Evolutionary conservation across 53 echinoderm and acorn worm species (phyloP).

Genomic region (Apostichopus leukothele): DNA sequence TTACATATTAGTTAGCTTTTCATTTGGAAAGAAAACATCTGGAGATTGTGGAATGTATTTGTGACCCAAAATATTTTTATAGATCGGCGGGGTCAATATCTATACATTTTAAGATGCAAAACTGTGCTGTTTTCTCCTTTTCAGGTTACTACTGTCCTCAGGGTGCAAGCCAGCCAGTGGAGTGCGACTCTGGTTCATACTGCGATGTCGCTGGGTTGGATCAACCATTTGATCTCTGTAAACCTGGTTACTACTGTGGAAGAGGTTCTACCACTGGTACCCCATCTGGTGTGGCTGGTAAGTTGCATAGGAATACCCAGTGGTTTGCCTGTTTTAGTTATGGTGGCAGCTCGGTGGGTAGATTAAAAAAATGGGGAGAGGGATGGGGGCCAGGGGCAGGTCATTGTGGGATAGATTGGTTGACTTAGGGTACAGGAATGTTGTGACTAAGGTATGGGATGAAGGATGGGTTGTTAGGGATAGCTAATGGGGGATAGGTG

Average conservation of each 20-base stretch:
- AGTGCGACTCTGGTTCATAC: slow-evolving; percentile 84
- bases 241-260: slow-evolving; percentile 84
- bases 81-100: neutral
- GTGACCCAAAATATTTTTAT: neutral
- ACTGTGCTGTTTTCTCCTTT: neutral
- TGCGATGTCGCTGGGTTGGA: slow-evolving; percentile 64
- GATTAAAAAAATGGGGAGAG: neutral
- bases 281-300: slow-evolving; percentile 84
- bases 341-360: neutral
- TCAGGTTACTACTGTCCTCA: slow-evolving; percentile 90
- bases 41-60: no score
- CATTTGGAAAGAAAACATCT: no score
- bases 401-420: neutral
- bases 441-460: no score
- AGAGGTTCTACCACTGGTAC: slow-evolving; percentile 74
- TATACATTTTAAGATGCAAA: neutral
- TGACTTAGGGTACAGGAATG: no score
- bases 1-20: no score
- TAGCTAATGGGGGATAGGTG: no score
- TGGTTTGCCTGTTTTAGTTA: neutral
- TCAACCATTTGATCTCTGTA: slow-evolving; percentile 64
- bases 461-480: no score
- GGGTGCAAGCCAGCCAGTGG: slow-evolving; percentile 65
- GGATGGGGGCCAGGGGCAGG: neutral
- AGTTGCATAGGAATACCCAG: neutral